phyloP scores from a whole-genome alignment of 2,888 invertebrate species.

The Agonopterix heracliana region DNA sequence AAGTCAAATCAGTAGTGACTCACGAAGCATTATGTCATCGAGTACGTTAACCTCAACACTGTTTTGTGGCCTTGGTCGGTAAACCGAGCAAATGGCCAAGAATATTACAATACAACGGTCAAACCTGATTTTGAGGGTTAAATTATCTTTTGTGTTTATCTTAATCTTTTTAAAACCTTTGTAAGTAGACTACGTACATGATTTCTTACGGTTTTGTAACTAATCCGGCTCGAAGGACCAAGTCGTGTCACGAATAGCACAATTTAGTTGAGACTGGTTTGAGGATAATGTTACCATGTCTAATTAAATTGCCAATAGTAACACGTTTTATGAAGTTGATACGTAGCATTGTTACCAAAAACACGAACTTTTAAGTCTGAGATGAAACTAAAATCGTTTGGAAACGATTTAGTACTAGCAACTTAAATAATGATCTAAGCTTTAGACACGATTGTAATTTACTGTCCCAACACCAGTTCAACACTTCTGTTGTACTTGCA shows the following conservation, averaged over 20 bases:
- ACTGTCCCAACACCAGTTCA: too few species aligned
- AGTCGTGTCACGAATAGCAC: constrained; percentile 5
- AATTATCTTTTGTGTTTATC: constrained; percentile 6
- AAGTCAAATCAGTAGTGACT: constrained; percentile 11
- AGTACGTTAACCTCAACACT: constrained; percentile 18
- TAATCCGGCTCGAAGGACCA: constrained; percentile 9
- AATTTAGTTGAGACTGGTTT: constrained; percentile 1
- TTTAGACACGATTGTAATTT: too few species aligned
- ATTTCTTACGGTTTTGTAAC: constrained; percentile 8
- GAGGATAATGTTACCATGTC: background rate
- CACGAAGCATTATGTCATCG: constrained; percentile 21
- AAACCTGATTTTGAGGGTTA: constrained; percentile 10
- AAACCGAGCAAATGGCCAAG: constrained; percentile 7
- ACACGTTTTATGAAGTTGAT: too few species aligned
- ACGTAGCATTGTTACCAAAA: too few species aligned
- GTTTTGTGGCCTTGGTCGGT: constrained; percentile 17
- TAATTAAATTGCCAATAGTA: too few species aligned
- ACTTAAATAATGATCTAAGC: too few species aligned
- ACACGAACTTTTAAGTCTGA: too few species aligned
- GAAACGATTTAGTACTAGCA: too few species aligned
- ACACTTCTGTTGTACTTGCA: too few species aligned
- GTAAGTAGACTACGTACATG: background rate
- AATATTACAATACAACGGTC: constrained; percentile 6
- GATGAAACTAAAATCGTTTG: too few species aligned
- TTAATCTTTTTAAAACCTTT: constrained; percentile 2